Percentiles rank a stretch among this genome's conserved stretches.
These are phyloP conservation scores for Meriones unguiculatus DNA, from an alignment of 2,113 vertebrate species.

Conservation along the genomic window DNA sequence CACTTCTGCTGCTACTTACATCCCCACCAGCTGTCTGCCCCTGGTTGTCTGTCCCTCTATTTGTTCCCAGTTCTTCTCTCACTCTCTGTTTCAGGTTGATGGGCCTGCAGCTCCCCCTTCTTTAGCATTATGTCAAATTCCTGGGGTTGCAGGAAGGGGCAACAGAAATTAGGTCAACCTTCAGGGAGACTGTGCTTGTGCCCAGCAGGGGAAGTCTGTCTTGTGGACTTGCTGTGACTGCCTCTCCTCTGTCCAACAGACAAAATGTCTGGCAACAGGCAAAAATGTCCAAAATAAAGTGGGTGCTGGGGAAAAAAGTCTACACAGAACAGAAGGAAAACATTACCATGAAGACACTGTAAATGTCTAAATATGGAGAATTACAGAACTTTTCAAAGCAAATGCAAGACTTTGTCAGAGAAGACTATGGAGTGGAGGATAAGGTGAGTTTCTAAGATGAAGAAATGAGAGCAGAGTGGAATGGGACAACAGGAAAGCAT, in stretches of 20 bases:
- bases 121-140: background rate
- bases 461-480: background rate
- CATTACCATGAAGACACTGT: background rate
- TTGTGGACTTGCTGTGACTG: background rate
- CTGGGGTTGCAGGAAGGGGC: background rate
- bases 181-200: background rate
- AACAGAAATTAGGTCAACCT: background rate
- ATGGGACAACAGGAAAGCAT: background rate
- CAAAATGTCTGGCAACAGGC: background rate
- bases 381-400: rapidly evolving
- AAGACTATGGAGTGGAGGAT: background rate
- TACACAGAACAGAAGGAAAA: background rate
- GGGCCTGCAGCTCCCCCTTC: background rate
- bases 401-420: background rate
- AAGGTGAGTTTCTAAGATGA: background rate
- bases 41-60: background rate
- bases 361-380: background rate
- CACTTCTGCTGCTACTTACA: background rate
- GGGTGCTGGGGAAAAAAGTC: no score
- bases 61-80: background rate
- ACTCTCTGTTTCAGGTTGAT: background rate
- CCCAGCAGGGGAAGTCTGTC: background rate
- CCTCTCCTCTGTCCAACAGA: background rate
- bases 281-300: background rate
- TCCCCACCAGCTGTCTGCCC: no score